These are phyloP conservation scores for Ancistrus triradiatus DNA, from an alignment of 2,113 vertebrate species.

Conservation along the genomic window DNA sequence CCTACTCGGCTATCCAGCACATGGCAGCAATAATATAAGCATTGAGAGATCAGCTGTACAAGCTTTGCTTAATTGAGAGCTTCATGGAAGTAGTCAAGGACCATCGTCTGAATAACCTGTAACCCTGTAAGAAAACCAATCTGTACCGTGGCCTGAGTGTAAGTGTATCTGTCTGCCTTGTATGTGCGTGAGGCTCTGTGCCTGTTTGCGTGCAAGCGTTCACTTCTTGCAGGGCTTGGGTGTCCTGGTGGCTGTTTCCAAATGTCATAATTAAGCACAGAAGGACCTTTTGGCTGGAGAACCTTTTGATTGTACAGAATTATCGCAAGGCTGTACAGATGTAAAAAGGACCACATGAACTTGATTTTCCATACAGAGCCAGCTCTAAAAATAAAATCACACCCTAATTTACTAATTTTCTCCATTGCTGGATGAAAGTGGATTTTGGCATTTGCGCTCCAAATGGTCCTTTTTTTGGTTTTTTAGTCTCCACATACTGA, in stretches of 20 bases:
- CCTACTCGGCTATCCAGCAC: conserved; percentile 49
- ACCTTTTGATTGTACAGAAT: conserved; percentile 39
- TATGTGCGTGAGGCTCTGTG: conserved; percentile 28
- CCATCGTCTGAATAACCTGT: conserved; percentile 61
- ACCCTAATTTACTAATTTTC: conserved; percentile 11
- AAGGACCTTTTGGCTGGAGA: conserved; percentile 41
- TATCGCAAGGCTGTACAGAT: conserved; percentile 32
- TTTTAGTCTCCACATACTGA: neutral
- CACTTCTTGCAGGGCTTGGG: conserved; percentile 30
- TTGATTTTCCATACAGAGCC: conserved; percentile 26
- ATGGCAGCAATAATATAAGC: conserved; percentile 69
- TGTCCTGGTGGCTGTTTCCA: conserved; percentile 38
- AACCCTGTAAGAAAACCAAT: conserved; percentile 58
- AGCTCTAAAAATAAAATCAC: conserved; percentile 33
- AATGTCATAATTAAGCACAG: conserved; percentile 56
- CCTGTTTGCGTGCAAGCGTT: conserved; percentile 33
- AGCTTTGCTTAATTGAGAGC: conserved; percentile 70
- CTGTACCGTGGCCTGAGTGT: conserved; percentile 51
- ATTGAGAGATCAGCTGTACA: conserved; percentile 66
- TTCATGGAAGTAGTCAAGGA: conserved; percentile 68
- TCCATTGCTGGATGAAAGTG: neutral
- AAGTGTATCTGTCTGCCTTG: conserved; percentile 20
- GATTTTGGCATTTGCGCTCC: conserved; percentile 8
- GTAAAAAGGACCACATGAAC: conserved; percentile 22
- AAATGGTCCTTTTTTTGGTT: neutral